Percentiles rank a stretch among this genome's conserved stretches.
Evolutionary conservation across 2,888 invertebrate species (phyloP).

Genomic region (Acanthopleura granulata): DNA sequence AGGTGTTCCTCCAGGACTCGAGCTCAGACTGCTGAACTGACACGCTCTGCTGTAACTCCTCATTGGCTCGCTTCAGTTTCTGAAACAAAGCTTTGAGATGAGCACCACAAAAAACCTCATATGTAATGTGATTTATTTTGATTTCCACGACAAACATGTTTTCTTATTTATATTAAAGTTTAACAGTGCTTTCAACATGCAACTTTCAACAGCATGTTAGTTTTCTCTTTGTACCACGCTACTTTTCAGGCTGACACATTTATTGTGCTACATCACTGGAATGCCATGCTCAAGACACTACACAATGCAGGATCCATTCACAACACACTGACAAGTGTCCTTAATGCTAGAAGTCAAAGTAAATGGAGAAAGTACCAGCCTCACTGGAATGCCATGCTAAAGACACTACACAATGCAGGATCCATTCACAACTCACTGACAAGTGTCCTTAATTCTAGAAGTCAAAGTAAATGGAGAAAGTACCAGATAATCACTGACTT

Average conservation of each 20-base stretch:
- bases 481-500: too few species aligned
- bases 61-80: constrained; percentile 55
- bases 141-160: neutral
- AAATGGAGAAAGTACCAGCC: neutral
- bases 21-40: constrained; percentile 52
- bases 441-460: neutral
- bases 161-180: neutral
- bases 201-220: too few species aligned
- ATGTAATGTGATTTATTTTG: neutral
- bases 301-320: too few species aligned
- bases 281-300: too few species aligned
- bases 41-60: constrained; percentile 48
- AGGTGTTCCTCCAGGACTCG: constrained; percentile 55
- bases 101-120: neutral
- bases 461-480: neutral
- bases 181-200: too few species aligned
- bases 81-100: constrained; percentile 26
- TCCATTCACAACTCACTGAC: neutral
- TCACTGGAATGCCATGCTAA: too few species aligned
- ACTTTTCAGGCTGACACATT: too few species aligned
- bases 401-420: too few species aligned
- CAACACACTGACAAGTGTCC: neutral
- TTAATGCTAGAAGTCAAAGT: neutral
- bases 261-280: too few species aligned
- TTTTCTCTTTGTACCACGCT: too few species aligned